Evolutionary conservation across 1,140 invertebrate species (phyloP).

Genomic region (Scylla paramamosain): DNA sequence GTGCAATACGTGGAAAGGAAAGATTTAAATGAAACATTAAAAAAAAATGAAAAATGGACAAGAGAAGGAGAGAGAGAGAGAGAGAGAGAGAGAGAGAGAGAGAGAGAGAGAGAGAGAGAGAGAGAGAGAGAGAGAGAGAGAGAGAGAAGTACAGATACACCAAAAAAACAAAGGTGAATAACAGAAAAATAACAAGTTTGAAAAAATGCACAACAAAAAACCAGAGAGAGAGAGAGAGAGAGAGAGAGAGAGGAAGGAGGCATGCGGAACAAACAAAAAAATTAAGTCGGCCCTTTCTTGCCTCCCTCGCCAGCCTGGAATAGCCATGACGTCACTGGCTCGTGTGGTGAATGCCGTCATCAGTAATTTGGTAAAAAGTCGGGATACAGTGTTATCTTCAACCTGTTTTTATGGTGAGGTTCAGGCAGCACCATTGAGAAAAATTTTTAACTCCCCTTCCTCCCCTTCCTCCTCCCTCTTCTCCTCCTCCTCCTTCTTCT

Average conservation of each 20-base stretch:
- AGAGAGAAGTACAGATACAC: neutral
- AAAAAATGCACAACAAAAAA: neutral
- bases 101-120: constrained; percentile 25
- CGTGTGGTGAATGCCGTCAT: neutral
- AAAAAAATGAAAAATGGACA: too few species aligned
- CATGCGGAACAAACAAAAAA: neutral
- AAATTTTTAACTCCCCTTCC: neutral
- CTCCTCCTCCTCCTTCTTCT: too few species aligned
- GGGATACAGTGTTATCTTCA: neutral
- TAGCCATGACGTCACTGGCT: neutral
- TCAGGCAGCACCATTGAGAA: too few species aligned
- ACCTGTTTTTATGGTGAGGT: too few species aligned
- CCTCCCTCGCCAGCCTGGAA: neutral
- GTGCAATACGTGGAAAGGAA: too few species aligned
- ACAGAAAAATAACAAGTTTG: neutral
- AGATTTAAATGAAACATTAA: too few species aligned
- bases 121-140: constrained; percentile 30
- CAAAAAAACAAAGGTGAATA: neutral
- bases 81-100: too few species aligned
- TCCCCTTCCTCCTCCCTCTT: too few species aligned
- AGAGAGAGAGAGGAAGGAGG: neutral
- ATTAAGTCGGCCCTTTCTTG: too few species aligned
- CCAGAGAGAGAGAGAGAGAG: neutral
- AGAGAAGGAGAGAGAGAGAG: too few species aligned
- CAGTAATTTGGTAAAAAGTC: constrained; percentile 24